Evolutionary conservation across 1,140 invertebrate genomes (phyloP), one percentile per base, ranked within the genome.

Genomic region (Alviniconcha marisindica): DNA sequence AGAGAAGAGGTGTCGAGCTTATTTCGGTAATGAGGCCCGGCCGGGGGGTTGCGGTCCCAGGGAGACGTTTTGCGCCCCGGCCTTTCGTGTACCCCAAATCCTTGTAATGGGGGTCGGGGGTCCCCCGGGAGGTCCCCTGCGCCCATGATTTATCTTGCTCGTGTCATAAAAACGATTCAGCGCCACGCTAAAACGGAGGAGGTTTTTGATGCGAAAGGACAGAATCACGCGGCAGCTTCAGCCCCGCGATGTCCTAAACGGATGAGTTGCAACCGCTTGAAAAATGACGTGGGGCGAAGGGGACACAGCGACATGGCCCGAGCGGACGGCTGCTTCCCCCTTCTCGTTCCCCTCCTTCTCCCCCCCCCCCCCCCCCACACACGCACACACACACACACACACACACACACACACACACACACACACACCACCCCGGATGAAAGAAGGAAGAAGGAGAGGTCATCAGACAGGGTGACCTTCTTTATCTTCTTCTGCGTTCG

Each of bases 111-210:
- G 33, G 78, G 21, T 21, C 24, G 31, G 5, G 5, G 36, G 24
- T 28, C 56, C 51, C 51, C 78, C 42, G 10, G 38, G 18, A 36
- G 78, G 56, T 24, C 18, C 21, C 38, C 21, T 4, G 33, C 33
- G 14, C n/a, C 33, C 78, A 80, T 80, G 78, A 80, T 80, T 80
- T 80, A 69, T 80, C 56, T 66, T 80, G 78, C 78, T 60, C 60
- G 31, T 80, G 77, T 80, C 78, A 80, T 80, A 80, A 80, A 80
- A 80, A 60, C 78, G 56, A 80, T 80, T 66, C 56, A 76, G 60
- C 28, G 78, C 56, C 51, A 63, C 78, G 36, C 56, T 44, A 44
- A 80, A 80, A 80, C 78, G 78, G 78, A 80, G 78, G 56, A 80
- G 78, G 40, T 40, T 40, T 44, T 80, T 80, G 51, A 80, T 80